phyloP scores from a whole-genome alignment of 2,113 vertebrate species.

The Chelonoidis abingdonii region DNA sequence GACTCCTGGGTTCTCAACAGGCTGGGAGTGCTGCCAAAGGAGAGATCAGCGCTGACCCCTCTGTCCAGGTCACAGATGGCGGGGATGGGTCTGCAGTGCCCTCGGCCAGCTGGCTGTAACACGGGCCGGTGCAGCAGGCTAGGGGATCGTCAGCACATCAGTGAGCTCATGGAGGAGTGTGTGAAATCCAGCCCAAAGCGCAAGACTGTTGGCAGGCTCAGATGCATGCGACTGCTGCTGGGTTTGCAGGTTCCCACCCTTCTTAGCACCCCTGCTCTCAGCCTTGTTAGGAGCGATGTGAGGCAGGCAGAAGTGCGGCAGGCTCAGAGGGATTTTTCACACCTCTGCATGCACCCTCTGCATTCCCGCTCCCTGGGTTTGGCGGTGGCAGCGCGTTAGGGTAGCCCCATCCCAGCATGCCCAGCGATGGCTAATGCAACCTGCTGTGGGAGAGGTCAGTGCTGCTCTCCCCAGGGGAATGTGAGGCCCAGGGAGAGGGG shows the following conservation, averaged over 20 bases:
- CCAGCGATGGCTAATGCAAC: neutral
- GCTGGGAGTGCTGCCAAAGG: neutral
- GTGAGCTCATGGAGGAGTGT: neutral
- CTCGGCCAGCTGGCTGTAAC: neutral
- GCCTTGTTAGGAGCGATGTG: neutral
- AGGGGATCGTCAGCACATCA: neutral
- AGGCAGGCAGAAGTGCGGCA: neutral
- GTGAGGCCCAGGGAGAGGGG: neutral
- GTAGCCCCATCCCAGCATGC: neutral
- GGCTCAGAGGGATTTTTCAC: neutral
- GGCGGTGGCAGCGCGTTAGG: neutral
- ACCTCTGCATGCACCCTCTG: neutral
- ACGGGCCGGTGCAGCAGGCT: too few species aligned
- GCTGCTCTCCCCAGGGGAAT: neutral
- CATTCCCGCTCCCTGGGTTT: neutral
- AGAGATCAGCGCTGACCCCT: neutral
- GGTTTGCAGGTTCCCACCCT: neutral
- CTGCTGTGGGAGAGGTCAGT: neutral
- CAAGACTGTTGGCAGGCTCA: neutral
- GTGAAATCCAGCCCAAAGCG: neutral
- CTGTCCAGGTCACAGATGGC: neutral
- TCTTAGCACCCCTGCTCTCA: neutral
- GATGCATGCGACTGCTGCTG: too few species aligned
- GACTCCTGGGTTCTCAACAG: neutral
- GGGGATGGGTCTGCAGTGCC: neutral